Evolutionary conservation across 2,888 invertebrate species (phyloP).

Genomic region (Nebria salina): DNA sequence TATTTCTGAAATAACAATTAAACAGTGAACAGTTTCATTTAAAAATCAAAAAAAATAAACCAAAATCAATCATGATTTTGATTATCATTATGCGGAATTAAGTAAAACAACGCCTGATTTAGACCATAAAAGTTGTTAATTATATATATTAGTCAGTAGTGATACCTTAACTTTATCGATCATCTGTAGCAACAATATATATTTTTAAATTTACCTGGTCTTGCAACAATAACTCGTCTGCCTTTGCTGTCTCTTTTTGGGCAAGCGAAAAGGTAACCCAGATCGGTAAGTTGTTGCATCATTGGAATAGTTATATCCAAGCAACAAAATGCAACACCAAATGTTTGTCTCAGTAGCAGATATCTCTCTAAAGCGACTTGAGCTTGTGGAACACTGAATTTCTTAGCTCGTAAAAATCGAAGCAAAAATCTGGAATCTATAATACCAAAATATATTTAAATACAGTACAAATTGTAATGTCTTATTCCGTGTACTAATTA

Average conservation of each 20-base stretch:
- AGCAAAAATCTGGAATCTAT: slow-evolving; percentile 76
- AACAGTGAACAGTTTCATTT: no score
- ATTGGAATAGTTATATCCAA: slow-evolving; percentile 76
- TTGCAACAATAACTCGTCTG: slow-evolving; percentile 78
- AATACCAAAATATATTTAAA: slow-evolving; percentile 43
- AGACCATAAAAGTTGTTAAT: no score
- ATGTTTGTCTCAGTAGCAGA: slow-evolving; percentile 78
- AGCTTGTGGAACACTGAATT: slow-evolving; percentile 81
- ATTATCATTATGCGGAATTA: no score
- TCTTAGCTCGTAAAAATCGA: slow-evolving; percentile 81
- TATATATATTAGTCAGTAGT: no score
- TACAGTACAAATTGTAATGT: not conserved
- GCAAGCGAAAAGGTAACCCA: slow-evolving; percentile 81
- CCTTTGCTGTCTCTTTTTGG: slow-evolving; percentile 79
- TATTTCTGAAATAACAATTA: no score
- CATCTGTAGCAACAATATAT: not conserved
- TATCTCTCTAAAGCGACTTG: slow-evolving; percentile 82
- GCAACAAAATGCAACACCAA: slow-evolving; percentile 78
- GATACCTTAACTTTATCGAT: no score
- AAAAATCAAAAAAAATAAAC: no score
- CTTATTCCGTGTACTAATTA: not conserved
- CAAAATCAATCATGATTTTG: no score
- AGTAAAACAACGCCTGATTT: no score
- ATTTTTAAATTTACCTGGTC: slow-evolving; percentile 71
- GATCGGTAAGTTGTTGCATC: slow-evolving; percentile 75